phyloP scores from a whole-genome alignment of 2,113 vertebrate species.

The Centropus unirufus region DNA sequence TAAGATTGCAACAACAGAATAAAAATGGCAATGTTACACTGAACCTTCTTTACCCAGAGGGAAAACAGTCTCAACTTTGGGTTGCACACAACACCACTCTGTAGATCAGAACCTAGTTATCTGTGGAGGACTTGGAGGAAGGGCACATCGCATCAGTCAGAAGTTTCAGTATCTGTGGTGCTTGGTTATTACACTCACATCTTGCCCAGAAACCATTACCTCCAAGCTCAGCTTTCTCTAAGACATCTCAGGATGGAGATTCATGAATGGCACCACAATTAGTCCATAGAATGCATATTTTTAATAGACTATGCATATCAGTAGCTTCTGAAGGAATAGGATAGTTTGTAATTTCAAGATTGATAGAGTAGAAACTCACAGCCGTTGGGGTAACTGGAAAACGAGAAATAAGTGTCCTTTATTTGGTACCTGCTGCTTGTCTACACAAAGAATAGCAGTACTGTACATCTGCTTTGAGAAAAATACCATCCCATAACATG shows the following conservation, averaged over 20 bases:
- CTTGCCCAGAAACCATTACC: not conserved
- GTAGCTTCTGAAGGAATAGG: conserved; percentile 8
- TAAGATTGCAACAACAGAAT: conserved; percentile 41
- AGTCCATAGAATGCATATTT: not conserved
- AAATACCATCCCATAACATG: not conserved
- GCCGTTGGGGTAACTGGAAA: not conserved
- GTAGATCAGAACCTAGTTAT: not conserved
- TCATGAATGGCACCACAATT: not conserved
- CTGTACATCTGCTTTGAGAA: conserved; percentile 19
- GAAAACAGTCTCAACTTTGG: conserved; percentile 16
- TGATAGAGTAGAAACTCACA: not conserved
- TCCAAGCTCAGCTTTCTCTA: not conserved
- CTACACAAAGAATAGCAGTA: not conserved
- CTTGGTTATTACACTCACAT: not conserved
- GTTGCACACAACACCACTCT: not conserved
- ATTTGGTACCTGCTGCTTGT: conserved; percentile 39
- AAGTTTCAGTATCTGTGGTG: not conserved
- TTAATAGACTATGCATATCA: not conserved
- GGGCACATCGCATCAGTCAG: not conserved
- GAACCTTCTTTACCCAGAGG: conserved; percentile 1
- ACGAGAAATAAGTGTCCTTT: not conserved
- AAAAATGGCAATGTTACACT: conserved; percentile 16
- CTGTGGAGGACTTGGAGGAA: not conserved
- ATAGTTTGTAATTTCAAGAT: not conserved
- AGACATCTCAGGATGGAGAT: not conserved